These are phyloP conservation scores for Hyles vespertilio DNA, from an alignment of 1,140 invertebrate genomes.

Conservation along the genomic window DNA sequence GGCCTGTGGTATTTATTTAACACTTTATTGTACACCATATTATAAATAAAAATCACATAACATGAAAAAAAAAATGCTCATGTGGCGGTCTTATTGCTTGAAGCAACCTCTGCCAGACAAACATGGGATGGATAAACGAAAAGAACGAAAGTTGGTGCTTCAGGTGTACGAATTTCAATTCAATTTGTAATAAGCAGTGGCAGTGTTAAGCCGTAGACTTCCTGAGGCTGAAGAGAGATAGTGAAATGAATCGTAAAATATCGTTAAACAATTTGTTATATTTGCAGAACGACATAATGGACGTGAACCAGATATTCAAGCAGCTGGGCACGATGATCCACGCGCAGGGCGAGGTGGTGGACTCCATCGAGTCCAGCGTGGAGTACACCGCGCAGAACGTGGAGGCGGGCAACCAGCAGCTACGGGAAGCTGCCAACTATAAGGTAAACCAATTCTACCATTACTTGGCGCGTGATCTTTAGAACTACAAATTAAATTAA, in stretches of 20 bases:
- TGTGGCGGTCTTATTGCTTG: too few relatives aligned
- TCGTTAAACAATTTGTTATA: neutral
- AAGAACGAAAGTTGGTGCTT: too few relatives aligned
- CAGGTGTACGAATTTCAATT: too few relatives aligned
- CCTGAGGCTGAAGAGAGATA: neutral
- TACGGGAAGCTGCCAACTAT: conserved; percentile 88
- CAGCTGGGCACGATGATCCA: conserved; percentile 97
- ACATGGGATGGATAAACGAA: too few relatives aligned
- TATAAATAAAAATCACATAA: too few relatives aligned
- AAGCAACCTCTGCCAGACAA: too few relatives aligned
- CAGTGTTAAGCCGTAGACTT: too few relatives aligned
- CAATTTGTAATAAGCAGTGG: too few relatives aligned
- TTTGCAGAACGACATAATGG: conserved; percentile 91
- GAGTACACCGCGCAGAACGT: conserved; percentile 94
- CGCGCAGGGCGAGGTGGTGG: conserved; percentile 97
- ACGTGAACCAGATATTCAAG: conserved; percentile 99
- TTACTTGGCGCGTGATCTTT: neutral
- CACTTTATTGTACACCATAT: too few relatives aligned
- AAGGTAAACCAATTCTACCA: conserved; percentile 74
- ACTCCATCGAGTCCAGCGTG: conserved; percentile 97
- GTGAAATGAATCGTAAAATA: neutral
- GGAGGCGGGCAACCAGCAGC: conserved; percentile 85
- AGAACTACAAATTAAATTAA: too few relatives aligned
- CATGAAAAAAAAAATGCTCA: too few relatives aligned
- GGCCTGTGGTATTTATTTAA: too few relatives aligned